Conservation (phyloP, 1,140 invertebrate genomes). For the Heliothis subflexa region DNA sequence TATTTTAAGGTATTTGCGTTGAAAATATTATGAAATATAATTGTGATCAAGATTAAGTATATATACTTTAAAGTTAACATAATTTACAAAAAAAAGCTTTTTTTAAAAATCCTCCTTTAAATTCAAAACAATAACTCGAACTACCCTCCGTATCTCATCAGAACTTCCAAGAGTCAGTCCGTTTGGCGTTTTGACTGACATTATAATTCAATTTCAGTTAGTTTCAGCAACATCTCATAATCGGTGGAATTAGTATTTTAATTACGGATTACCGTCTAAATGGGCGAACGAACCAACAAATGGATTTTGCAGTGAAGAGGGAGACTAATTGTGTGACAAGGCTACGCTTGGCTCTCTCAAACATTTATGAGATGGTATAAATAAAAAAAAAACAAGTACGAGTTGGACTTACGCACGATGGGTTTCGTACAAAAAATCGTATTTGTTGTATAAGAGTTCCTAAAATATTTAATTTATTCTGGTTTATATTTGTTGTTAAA, state of each 20-base stretch:
- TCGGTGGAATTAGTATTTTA: slow-evolving; percentile 40
- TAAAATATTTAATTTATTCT: too few relatives aligned
- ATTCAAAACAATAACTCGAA: not conserved
- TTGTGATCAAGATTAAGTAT: too few relatives aligned
- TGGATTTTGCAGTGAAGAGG: not conserved
- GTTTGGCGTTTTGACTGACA: not conserved
- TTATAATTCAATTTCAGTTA: slow-evolving; percentile 38
- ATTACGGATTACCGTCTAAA: slow-evolving; percentile 26
- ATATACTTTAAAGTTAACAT: too few relatives aligned
- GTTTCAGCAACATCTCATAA: slow-evolving; percentile 31
- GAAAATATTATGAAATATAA: too few relatives aligned
- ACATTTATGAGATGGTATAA: not conserved
- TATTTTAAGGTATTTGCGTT: too few relatives aligned
- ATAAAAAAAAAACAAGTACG: too few relatives aligned
- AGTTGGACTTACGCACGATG: too few relatives aligned
- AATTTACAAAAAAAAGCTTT: not conserved
- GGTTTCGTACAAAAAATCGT: too few relatives aligned
- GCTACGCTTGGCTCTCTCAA: not conserved
- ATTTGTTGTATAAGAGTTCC: too few relatives aligned
- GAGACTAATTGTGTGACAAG: not conserved
- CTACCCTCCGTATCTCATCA: slow-evolving; percentile 9
- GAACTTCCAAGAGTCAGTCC: slow-evolving; percentile 11
- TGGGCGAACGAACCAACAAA: slow-evolving; percentile 18
- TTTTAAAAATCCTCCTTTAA: not conserved
- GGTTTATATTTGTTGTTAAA: too few relatives aligned